A percentile compares a stretch with the other conserved stretches of the same genome.
Conservation (phyloP, 2,888 invertebrate species). For the Epirrhoe tristata region DNA sequence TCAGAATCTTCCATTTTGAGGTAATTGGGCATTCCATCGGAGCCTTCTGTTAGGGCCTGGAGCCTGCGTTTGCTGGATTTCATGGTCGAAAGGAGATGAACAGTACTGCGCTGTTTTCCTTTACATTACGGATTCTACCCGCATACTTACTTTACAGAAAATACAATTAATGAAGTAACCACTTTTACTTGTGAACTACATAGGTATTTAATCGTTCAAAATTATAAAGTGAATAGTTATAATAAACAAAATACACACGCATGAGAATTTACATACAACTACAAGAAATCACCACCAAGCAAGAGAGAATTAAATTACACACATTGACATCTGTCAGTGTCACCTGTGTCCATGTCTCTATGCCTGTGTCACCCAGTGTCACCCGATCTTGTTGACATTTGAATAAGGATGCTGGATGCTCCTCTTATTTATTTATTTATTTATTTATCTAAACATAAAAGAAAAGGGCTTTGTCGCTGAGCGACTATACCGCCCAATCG, state of each 20-base stretch:
- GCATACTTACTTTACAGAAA: slow-evolving; percentile 1
- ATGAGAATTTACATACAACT: not conserved
- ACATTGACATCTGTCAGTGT: not conserved
- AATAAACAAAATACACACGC: slow-evolving; percentile 18
- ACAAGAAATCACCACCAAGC: not conserved
- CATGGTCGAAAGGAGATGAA: slow-evolving; percentile 69
- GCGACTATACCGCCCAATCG: too few species aligned
- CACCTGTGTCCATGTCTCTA: too few species aligned
- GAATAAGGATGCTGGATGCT: not conserved
- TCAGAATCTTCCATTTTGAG: slow-evolving; percentile 84
- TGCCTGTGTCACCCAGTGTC: not conserved
- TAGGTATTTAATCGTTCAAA: not conserved
- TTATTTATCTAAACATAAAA: too few species aligned
- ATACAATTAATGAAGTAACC: not conserved
- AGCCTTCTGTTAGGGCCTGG: slow-evolving; percentile 78
- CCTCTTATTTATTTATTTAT: too few species aligned
- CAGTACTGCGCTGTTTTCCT: slow-evolving; percentile 42
- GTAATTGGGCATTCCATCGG: slow-evolving; percentile 80
- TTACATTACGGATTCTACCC: slow-evolving; percentile 49
- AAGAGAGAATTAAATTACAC: not conserved
- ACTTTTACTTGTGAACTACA: not conserved
- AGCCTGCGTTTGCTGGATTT: slow-evolving; percentile 83
- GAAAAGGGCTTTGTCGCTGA: too few species aligned
- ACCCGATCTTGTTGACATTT: not conserved
- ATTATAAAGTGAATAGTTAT: not conserved